Base-by-base conservation (phyloP, 2,113 vertebrate species). In the Urocynchramus pylzowi region DNA sequence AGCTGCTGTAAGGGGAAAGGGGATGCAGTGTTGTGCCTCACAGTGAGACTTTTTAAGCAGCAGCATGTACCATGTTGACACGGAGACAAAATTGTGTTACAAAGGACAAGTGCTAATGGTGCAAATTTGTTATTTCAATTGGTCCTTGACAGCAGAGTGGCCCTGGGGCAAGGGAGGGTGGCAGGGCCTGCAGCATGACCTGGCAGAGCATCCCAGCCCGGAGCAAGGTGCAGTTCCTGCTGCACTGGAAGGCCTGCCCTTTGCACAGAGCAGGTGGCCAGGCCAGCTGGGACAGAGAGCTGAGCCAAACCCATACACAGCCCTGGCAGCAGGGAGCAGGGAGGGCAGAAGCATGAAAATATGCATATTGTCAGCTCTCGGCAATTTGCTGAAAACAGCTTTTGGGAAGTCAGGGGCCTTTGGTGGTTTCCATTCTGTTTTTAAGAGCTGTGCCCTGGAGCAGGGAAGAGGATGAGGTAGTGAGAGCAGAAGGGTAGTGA, bases 61-160 rank as follows among this genome's bases (percentile, higher is more conserved):
- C 50, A 6, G 1, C 5, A 0, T 26, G 26, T 31, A 31, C 47
- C 0, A 0, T 13, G 15, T 53, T 86, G 42, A 45, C 13, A 3
- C 0, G 20, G 65, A 57, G n/a, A 47, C 24, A 42, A 47, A 79
- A 59, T 20, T 2, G 4, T 16, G 6, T 42, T 81, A 42, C 27
- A 16, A 17, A 93, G 56, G 35, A 45, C 31, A 60, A 92, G 35
- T 52, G 50, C 33, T 50, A 45, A 12, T 31, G 31, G 50, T 74
- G 26, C 47, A 71, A 11, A 41, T 60, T 8, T 76, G 54, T 60
- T 65, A 11, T 27, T 87, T 45, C 33, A 10, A 4, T 30, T 45
- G 19, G 11, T 37, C 31, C 16, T 63, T 47, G 47, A n/a, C 31
- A 14, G 39, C 35, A 23, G 70, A 28, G 23, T 50, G 63, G 3